Conservation (phyloP, 2,113 vertebrate genomes). For the Alectura lathami region DNA sequence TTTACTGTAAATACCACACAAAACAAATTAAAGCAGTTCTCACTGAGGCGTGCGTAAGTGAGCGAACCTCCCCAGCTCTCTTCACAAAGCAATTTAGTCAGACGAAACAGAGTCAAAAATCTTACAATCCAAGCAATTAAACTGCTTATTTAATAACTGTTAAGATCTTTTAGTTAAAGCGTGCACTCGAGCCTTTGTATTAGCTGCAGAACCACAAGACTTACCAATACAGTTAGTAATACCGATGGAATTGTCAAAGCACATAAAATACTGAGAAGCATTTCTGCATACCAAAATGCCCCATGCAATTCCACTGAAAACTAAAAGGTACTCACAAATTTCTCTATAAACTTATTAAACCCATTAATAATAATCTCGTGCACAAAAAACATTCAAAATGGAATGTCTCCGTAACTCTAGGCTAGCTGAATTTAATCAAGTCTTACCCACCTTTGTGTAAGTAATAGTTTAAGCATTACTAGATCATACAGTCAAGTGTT, state of each 20-base stretch:
- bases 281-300: background rate
- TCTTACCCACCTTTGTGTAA: background rate
- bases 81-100: slow-evolving; percentile 7
- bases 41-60: background rate
- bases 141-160: slow-evolving; percentile 6
- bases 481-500: background rate
- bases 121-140: slow-evolving; percentile 9
- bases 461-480: background rate
- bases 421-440: background rate
- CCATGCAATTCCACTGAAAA: background rate
- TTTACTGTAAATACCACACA: background rate
- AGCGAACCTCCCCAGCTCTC: background rate
- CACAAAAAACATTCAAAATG: background rate
- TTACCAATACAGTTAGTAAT: slow-evolving; percentile 16
- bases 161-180: slow-evolving; percentile 15
- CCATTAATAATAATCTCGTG: background rate
- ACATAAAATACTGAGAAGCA: background rate
- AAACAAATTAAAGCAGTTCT: background rate
- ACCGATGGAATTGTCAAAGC: background rate
- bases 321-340: background rate
- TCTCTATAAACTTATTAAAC: background rate
- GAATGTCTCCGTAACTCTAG: background rate
- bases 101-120: background rate
- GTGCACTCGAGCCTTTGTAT: background rate
- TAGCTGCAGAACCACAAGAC: slow-evolving; percentile 21